Evolutionary conservation across 2,888 invertebrate species (phyloP).

Genomic region (Calameuta filiformis): DNA sequence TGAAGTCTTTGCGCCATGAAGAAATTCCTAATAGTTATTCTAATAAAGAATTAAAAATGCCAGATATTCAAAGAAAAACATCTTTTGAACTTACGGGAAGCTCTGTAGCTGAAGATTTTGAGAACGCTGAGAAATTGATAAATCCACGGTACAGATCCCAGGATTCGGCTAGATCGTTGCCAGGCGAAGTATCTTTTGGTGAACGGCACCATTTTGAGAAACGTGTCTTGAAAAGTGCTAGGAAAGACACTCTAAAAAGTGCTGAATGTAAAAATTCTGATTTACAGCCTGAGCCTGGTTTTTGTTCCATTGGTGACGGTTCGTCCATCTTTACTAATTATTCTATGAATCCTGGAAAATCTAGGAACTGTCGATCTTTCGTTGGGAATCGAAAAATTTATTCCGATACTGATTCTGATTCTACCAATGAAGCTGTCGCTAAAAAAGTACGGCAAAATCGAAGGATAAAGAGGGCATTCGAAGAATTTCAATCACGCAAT

Average conservation of each 20-base stretch:
- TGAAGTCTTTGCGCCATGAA: background rate
- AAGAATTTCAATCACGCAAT: background rate
- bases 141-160: background rate
- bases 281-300: background rate
- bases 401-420: background rate
- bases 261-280: background rate
- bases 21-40: background rate
- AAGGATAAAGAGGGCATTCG: background rate
- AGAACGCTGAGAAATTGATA: conserved; percentile 4
- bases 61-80: conserved; percentile 15
- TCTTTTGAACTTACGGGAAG: conserved; percentile 13
- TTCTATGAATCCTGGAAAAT: background rate
- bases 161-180: background rate
- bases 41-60: background rate
- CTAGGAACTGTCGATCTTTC: background rate
- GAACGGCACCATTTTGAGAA: background rate
- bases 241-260: background rate
- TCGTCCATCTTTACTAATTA: background rate
- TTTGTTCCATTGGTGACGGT: background rate
- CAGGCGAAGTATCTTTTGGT: background rate
- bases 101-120: conserved; percentile 17
- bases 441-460: background rate
- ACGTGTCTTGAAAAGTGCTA: background rate
- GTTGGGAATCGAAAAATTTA: background rate
- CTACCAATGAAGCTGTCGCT: background rate